Percentiles rank a stretch among this genome's conserved stretches.
phyloP scores from a whole-genome alignment of 2,113 vertebrate species.

The Pithys albifrons region DNA sequence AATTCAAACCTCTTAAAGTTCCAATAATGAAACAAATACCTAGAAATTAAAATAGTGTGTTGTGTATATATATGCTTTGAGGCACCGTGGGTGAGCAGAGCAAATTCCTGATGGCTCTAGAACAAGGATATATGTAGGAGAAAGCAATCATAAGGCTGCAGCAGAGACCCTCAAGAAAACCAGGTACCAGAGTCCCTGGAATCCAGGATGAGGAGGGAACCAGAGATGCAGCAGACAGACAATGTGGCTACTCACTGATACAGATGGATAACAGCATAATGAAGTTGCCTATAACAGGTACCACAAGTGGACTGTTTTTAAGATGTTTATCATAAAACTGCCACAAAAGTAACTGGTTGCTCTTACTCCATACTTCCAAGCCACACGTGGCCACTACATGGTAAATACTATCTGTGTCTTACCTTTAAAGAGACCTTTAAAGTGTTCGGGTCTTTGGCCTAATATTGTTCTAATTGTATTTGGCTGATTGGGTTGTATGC shows the following conservation, averaged over 20 bases:
- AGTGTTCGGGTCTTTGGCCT: neutral
- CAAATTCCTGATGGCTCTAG: neutral
- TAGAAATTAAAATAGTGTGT: neutral
- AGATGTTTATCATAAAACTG: neutral
- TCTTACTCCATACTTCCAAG: neutral
- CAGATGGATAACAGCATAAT: accelerated
- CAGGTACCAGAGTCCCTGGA: neutral
- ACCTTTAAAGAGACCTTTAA: neutral
- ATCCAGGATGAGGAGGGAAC: neutral
- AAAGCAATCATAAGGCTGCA: neutral
- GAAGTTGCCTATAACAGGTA: neutral
- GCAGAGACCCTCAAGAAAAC: neutral
- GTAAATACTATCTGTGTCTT: neutral
- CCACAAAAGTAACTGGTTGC: neutral
- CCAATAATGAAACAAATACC: neutral
- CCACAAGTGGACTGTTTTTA: accelerated
- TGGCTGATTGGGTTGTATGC: neutral
- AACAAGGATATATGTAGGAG: neutral
- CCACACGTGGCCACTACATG: accelerated
- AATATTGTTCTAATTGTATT: neutral
- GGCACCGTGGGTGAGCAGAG: neutral
- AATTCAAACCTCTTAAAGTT: neutral
- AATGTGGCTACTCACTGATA: too few relatives aligned
- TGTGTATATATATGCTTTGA: neutral
- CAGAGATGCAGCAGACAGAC: neutral